Evolutionary conservation across 2,888 invertebrate species (phyloP), one percentile per base, ranked within the genome.

Genomic region (Epinotia nisella): DNA sequence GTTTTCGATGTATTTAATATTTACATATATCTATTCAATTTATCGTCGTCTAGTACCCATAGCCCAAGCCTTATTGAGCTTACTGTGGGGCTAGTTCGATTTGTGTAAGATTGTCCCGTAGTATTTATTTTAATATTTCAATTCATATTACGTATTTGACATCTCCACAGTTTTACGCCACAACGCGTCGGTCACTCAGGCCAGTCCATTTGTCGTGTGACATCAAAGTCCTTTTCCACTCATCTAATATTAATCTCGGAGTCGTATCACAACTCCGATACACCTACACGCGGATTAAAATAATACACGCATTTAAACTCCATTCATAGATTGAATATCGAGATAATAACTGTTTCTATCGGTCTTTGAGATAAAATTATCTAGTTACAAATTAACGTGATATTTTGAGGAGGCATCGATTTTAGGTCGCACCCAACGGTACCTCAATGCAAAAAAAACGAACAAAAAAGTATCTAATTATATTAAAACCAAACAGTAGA

Each of bases 181-280:
- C 49, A 69, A 41, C 64, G 71, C 58, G 56, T 66, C 66, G 74
- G 75, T 74, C 74, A 75, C 68, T 74, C 78, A 75, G 71, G 74
- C 64, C 60, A 71, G 71, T 66, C 85, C 81, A 87, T 89, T 88
- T 88, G 88, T 90, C 89, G 83, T 82, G 79, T 83, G 85, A 84
- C 84, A 86, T 88, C 84, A 86, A 85, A 87, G 83, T 87, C 85
- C 83, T 86, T 85, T 84, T 79, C 81, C 70, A 85, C 83, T 84
- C 85, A 84, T 86, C 83, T 86, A 85, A 85, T 84, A 88, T 87
- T 87, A 88, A 87, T 88, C 86, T 86, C 80, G 71, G 76, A 78
- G 81, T 81, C 80, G 79, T 81, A 85, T 87, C 85, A 85, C 82
- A 84, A 81, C 78, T 75, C 77, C 78, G 82, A 85, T 83, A 83